Percentiles rank a stretch among this genome's conserved stretches.
These are phyloP conservation scores for Rhingia rostrata DNA, from an alignment of 2,888 invertebrate genomes.

Conservation along the genomic window DNA sequence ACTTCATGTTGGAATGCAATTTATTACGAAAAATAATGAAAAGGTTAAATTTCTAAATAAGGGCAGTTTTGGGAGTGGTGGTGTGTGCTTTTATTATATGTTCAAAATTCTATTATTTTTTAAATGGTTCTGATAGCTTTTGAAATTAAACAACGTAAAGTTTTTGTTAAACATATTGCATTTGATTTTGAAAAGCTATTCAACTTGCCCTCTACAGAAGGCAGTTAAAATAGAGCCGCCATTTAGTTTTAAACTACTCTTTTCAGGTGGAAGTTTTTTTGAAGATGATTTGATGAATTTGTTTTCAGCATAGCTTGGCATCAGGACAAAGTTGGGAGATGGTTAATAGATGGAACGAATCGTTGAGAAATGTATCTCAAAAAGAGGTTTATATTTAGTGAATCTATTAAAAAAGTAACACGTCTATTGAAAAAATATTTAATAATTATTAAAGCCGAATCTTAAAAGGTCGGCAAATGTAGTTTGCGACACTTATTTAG, in stretches of 20 bases:
- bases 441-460: not conserved
- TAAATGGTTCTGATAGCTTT: too few relatives aligned
- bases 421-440: not conserved
- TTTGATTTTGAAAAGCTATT: too few relatives aligned
- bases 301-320: too few relatives aligned
- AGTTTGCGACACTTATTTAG: not conserved
- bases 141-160: too few relatives aligned
- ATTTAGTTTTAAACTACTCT: not conserved
- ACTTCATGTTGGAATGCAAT: conserved; percentile 28
- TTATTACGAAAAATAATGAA: conserved; percentile 16
- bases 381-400: not conserved
- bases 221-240: not conserved
- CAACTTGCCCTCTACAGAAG: not conserved
- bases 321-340: too few relatives aligned
- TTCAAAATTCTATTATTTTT: too few relatives aligned
- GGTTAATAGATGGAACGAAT: too few relatives aligned
- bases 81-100: not conserved
- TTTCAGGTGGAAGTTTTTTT: too few relatives aligned
- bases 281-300: too few relatives aligned
- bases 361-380: not conserved
- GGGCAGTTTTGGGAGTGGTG: not conserved
- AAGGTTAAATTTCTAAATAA: not conserved
- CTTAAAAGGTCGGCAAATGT: too few relatives aligned
- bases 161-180: too few relatives aligned
- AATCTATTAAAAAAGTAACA: not conserved